Percentiles rank a stretch among this genome's conserved stretches.
phyloP scores from a whole-genome alignment of 2,888 invertebrate species.

The Eupeodes luniger region DNA sequence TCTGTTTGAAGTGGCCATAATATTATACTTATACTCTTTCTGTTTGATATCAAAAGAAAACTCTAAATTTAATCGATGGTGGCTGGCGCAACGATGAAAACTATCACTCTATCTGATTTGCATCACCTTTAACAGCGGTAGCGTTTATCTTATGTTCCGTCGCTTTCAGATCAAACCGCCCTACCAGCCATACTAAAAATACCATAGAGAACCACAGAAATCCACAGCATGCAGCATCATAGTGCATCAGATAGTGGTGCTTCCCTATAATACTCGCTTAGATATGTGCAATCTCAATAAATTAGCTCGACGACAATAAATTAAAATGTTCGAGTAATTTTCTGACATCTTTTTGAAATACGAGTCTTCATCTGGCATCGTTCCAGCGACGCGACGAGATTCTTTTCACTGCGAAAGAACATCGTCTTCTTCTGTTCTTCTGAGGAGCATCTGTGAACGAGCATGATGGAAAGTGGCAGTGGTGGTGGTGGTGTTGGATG shows the following conservation, averaged over 20 bases:
- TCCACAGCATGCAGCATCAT: neutral
- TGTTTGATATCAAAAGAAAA: slow-evolving; percentile 7
- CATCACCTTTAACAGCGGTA: slow-evolving; percentile 20
- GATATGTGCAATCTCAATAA: slow-evolving; percentile 58
- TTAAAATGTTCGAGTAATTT: slow-evolving; percentile 70
- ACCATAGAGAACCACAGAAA: neutral
- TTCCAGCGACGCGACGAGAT: slow-evolving; percentile 34
- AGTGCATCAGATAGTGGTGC: neutral
- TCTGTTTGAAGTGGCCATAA: slow-evolving; percentile 11
- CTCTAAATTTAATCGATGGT: neutral
- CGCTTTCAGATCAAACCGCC: slow-evolving; percentile 1
- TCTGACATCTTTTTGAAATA: slow-evolving; percentile 67
- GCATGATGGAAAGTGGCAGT: slow-evolving; percentile 24
- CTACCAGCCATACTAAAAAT: neutral
- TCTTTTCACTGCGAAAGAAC: neutral
- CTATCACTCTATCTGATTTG: slow-evolving; percentile 35
- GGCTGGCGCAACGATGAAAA: slow-evolving; percentile 15
- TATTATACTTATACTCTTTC: neutral
- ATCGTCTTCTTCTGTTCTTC: neutral
- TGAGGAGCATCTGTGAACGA: slow-evolving; percentile 25
- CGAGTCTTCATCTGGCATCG: slow-evolving; percentile 59
- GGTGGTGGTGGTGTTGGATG: no score
- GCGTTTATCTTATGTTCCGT: slow-evolving; percentile 34
- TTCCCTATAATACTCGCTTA: neutral
- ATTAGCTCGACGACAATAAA: slow-evolving; percentile 63